Evolutionary conservation across 2,888 invertebrate genomes (phyloP), one percentile per base, ranked within the genome.

Genomic region (Diaperis boleti): DNA sequence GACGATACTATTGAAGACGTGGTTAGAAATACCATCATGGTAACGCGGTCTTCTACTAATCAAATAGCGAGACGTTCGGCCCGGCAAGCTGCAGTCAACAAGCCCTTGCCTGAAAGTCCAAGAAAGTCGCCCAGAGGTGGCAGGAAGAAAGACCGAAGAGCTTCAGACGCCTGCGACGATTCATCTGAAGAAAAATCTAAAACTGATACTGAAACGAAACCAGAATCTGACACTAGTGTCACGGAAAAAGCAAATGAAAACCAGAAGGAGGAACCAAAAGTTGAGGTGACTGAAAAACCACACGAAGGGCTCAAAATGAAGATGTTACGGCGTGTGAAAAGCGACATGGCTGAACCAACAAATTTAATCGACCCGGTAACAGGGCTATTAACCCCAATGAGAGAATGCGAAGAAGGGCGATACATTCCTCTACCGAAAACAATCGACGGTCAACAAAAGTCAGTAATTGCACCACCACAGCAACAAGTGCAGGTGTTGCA

Each of bases 1-100:
- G 96, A 96, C 76, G 95, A 94, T 72, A 88, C 92, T 8, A 95
- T 95, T 67, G 96, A 96, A 70, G 95, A 96, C 75, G 94, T 95
- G 0, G 89, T 94, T 1, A 89, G 92, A 69, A 91, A 92, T 62
- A 82, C 87, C 0, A 74, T 79, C 13, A 42, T 57, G 10, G 78
- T 84, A 69, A 83, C 84, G 13, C 78, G 80, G 47, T 83, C 74
- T 52, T 79, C 74, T 42, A 79, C 75, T 18, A 79, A 73, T 62
- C 73, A 76, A 20, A 59, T 17, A 8, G 81, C 79, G 14, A 79
- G 79, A 65, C 81, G 87, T 71, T 85, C 87, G 2, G 82, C 85
- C 0, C 82, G 87, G 59, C 88, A 88, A 73, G 81, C 81, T n/a
- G 82, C 81, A 7, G 37, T 22, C 1, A 42, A 52, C 20, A 62